Conservation (phyloP, 2,888 invertebrate genomes). For the Linnaemya vulpina region DNA sequence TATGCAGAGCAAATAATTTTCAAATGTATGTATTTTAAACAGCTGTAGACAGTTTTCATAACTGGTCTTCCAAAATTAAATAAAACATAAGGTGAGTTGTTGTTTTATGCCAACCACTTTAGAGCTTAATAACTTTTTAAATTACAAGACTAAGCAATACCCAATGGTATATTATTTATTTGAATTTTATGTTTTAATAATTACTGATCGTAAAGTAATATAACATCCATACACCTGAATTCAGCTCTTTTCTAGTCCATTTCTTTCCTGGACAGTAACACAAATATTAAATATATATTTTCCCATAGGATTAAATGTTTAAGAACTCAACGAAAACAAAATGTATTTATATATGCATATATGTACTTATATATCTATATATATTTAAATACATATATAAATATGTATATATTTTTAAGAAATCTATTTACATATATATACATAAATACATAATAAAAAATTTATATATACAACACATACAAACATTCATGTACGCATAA, state of each 20-base stretch:
- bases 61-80: no score
- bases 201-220: no score
- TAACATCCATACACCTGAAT: background rate
- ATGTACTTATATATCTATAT: slow-evolving; percentile 3
- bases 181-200: no score
- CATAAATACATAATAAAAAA: background rate
- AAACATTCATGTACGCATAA: slow-evolving; percentile 9
- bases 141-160: no score
- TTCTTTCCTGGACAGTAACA: background rate
- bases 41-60: no score
- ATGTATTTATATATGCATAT: slow-evolving; percentile 19
- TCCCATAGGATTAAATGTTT: slow-evolving; percentile 5
- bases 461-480: slow-evolving; percentile 22
- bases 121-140: no score
- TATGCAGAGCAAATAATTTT: no score
- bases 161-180: no score
- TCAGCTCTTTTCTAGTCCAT: background rate
- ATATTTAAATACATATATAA: slow-evolving; percentile 7
- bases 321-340: slow-evolving; percentile 46
- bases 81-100: no score
- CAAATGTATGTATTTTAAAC: no score
- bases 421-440: slow-evolving; percentile 5
- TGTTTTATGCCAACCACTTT: no score
- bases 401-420: slow-evolving; percentile 17
- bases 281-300: slow-evolving; percentile 4